A percentile compares a stretch with the other conserved stretches of the same genome.
phyloP scores from a whole-genome alignment of 1,140 invertebrate species.

The Ectropis grisescens region DNA sequence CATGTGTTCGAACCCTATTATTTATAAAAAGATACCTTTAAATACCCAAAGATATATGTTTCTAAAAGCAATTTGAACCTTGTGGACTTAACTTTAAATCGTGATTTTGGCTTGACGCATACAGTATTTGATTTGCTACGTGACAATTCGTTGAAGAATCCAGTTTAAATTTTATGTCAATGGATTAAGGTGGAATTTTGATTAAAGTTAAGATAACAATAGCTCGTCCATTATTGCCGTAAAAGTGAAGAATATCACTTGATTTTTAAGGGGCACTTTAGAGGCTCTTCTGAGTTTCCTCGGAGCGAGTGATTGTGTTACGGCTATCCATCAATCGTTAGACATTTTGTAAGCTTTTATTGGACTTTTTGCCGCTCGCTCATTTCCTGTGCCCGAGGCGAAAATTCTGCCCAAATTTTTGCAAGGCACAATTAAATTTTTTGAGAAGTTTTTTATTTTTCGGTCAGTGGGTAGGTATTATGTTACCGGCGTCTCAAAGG shows the following conservation, averaged over 20 bases:
- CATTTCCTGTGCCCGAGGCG: constrained; percentile 56
- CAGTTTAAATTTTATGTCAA: too few relatives aligned
- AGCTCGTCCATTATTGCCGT: constrained; percentile 18
- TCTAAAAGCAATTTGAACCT: background rate
- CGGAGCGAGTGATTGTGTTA: constrained; percentile 55
- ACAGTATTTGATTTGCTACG: too few relatives aligned
- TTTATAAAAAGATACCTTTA: constrained; percentile 33
- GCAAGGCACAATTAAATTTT: constrained; percentile 54
- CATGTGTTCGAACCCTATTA: constrained; percentile 44
- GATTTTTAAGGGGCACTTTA: constrained; percentile 60
- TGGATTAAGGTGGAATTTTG: too few relatives aligned
- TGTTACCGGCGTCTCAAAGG: constrained; percentile 34
- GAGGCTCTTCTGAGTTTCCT: constrained; percentile 32
- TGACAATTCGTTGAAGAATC: too few relatives aligned
- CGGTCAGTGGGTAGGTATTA: constrained; percentile 45
- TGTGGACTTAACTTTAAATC: background rate
- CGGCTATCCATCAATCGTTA: constrained; percentile 54
- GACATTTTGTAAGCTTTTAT: constrained; percentile 46
- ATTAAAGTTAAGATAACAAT: too few relatives aligned
- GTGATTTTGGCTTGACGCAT: background rate
- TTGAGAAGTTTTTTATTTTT: constrained; percentile 38
- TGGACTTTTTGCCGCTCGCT: constrained; percentile 41
- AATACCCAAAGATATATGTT: background rate
- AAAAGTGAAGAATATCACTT: constrained; percentile 59
- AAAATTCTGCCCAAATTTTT: constrained; percentile 40